Conservation (phyloP, 2,113 vertebrate genomes). For the Mola mola region DNA sequence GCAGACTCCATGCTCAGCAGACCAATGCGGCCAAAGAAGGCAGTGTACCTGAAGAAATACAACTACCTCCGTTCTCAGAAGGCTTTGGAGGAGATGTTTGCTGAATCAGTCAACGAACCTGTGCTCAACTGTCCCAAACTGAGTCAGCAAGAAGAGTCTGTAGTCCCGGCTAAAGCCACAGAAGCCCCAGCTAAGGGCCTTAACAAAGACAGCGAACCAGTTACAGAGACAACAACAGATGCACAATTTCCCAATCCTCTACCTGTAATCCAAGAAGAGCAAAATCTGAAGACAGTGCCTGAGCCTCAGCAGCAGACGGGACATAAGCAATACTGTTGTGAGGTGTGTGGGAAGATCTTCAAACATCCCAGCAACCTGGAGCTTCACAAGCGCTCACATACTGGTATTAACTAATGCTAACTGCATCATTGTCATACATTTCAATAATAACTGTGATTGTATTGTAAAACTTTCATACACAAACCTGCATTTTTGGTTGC, state of each 20-base stretch:
- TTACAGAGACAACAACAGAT: constrained; percentile 35
- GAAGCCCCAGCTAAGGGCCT: constrained; percentile 27
- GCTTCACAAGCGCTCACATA: constrained; percentile 96
- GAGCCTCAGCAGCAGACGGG: constrained; percentile 57
- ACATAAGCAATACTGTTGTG: constrained; percentile 89
- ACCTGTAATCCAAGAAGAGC: constrained; percentile 53
- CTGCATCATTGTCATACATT: background rate
- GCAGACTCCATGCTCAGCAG: constrained; percentile 67
- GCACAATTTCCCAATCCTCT: constrained; percentile 45
- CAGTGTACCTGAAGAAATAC: constrained; percentile 91
- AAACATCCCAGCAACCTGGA: constrained; percentile 98
- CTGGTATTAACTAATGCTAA: constrained; percentile 79
- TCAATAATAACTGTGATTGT: background rate
- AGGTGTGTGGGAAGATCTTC: constrained; percentile 93
- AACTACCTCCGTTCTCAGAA: constrained; percentile 91
- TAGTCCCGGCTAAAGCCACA: constrained; percentile 37
- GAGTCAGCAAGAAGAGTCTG: constrained; percentile 33
- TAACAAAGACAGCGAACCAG: constrained; percentile 59
- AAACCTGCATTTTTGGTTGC: constrained; percentile 69
- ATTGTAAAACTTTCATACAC: background rate
- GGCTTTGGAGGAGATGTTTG: constrained; percentile 76
- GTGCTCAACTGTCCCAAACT: constrained; percentile 60
- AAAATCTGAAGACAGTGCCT: constrained; percentile 14
- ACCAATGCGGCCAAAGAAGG: constrained; percentile 88
- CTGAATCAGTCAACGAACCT: constrained; percentile 52